Evolutionary conservation across 2,113 vertebrate genomes (phyloP).

Genomic region (Globicephala melas): DNA sequence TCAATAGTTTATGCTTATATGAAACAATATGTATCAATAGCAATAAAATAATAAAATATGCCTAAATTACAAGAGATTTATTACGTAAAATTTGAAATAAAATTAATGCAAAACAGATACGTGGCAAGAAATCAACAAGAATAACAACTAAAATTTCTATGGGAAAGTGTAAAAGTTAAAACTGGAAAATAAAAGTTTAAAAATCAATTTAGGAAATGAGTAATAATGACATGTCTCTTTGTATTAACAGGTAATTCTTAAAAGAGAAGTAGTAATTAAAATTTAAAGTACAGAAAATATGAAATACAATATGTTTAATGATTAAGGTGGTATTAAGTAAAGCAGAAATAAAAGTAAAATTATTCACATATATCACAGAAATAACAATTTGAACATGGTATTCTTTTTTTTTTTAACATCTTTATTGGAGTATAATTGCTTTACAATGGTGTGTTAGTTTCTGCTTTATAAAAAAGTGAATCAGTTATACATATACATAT

Average conservation of each 20-base stretch:
- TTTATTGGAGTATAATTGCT: no score
- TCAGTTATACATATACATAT: no score
- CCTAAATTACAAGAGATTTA: not conserved
- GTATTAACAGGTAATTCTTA: not conserved
- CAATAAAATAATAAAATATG: not conserved
- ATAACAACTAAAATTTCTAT: not conserved
- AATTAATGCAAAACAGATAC: not conserved
- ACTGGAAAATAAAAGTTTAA: not conserved
- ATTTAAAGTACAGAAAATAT: not conserved
- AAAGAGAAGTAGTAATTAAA: not conserved
- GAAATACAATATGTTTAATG: not conserved
- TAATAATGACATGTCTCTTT: not conserved
- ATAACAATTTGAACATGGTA: not conserved
- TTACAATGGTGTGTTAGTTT: no score
- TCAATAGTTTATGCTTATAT: not conserved
- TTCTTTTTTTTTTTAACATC: no score
- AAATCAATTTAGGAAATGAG: not conserved
- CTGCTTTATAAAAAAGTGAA: no score
- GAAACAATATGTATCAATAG: not conserved
- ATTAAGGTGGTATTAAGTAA: not conserved
- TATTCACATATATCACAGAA: not conserved
- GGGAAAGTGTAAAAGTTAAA: not conserved
- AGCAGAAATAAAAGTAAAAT: not conserved
- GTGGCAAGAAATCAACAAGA: not conserved
- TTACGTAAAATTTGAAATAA: not conserved